Conservation (phyloP, 64 coral and sea anemone genomes). For the Porites australiensis region DNA sequence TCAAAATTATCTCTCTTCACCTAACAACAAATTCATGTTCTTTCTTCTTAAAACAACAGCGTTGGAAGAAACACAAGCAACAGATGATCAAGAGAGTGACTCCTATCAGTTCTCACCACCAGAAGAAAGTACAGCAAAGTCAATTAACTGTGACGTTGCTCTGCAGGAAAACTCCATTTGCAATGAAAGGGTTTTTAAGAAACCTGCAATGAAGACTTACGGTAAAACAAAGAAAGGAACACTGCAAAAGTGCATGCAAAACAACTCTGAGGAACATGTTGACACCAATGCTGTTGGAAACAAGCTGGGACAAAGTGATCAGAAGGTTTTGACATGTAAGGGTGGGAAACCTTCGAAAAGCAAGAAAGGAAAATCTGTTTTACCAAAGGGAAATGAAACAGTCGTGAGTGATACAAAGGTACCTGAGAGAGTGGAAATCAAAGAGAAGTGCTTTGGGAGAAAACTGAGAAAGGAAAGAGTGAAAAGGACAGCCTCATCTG, state of each 20-base stretch:
- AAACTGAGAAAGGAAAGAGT: background rate
- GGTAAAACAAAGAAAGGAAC: background rate
- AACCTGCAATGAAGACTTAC: background rate
- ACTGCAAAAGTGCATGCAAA: background rate
- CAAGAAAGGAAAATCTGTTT: background rate
- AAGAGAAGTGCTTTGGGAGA: slow-evolving; percentile 29
- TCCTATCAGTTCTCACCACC: slow-evolving; percentile 44
- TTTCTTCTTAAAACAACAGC: background rate
- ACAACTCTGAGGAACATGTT: background rate
- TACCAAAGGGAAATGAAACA: background rate
- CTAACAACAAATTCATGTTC: background rate
- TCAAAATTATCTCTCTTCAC: too few species aligned
- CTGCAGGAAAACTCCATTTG: background rate
- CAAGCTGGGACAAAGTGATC: background rate
- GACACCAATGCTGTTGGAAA: background rate
- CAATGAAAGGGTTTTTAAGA: background rate
- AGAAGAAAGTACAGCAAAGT: background rate
- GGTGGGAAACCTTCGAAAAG: background rate
- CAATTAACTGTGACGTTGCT: slow-evolving; percentile 16
- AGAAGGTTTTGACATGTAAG: background rate
- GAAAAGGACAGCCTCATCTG: background rate
- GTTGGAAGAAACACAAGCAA: slow-evolving; percentile 22
- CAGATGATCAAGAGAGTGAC: slow-evolving; percentile 13
- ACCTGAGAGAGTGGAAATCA: background rate
- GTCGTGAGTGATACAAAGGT: background rate